These are phyloP conservation scores for Rhagonycha fulva DNA, from an alignment of 2,888 invertebrate species.

Conservation along the genomic window DNA sequence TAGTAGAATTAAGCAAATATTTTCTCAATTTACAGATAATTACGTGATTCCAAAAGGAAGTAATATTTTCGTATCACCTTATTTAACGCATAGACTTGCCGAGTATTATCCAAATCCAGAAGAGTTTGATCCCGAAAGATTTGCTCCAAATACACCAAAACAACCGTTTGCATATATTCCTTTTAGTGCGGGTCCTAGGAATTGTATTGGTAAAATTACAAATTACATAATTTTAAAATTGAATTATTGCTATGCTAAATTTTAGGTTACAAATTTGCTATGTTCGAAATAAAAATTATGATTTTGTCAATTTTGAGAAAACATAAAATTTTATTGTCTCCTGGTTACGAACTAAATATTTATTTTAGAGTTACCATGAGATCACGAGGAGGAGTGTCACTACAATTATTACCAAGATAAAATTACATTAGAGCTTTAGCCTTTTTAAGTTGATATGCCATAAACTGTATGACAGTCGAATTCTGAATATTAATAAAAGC, in stretches of 20 bases:
- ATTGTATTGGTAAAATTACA: slow-evolving; percentile 54
- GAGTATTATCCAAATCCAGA: slow-evolving; percentile 62
- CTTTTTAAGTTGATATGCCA: no score
- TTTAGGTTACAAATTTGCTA: slow-evolving; percentile 62
- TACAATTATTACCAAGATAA: slow-evolving; percentile 51
- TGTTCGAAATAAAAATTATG: slow-evolving; percentile 64
- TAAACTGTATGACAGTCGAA: no score
- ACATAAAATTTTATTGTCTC: slow-evolving; percentile 56
- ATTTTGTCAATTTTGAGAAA: slow-evolving; percentile 59
- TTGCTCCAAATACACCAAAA: slow-evolving; percentile 57
- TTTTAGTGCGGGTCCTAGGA: slow-evolving; percentile 64
- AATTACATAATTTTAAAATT: not conserved
- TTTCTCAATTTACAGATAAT: slow-evolving; percentile 46
- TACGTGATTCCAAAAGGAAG: slow-evolving; percentile 60
- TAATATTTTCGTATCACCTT: slow-evolving; percentile 61
- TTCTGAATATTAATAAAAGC: no score
- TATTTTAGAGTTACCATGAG: slow-evolving; percentile 61
- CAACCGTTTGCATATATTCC: slow-evolving; percentile 64
- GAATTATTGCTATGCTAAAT: slow-evolving; percentile 9
- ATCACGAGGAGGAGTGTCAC: slow-evolving; percentile 63
- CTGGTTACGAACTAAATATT: slow-evolving; percentile 57
- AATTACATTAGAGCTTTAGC: no score
- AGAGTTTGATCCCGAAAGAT: slow-evolving; percentile 62
- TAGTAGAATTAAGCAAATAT: not conserved
- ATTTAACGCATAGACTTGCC: slow-evolving; percentile 61